A percentile compares a stretch with the other conserved stretches of the same genome.
phyloP scores from a whole-genome alignment of 2,797 vertebrate genomes.

The Amblyraja radiata region DNA sequence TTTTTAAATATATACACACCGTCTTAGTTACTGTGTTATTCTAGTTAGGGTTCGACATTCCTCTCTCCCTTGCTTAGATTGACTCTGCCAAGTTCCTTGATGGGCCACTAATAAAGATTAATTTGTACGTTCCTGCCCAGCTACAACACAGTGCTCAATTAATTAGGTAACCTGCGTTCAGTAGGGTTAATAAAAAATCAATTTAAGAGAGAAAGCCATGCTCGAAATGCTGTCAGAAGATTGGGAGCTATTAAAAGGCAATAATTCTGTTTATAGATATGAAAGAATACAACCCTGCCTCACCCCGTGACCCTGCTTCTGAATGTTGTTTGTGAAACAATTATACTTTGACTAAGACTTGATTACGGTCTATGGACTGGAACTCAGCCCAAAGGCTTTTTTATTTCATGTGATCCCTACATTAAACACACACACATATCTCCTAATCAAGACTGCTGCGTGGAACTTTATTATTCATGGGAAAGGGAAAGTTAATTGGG shows the following conservation, averaged over 20 bases:
- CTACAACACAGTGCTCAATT: not conserved
- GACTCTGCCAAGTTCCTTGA: not conserved
- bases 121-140: not conserved
- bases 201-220: not conserved
- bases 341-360: conserved; percentile 45
- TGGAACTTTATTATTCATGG: conserved; percentile 32
- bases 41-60: conserved; percentile 19
- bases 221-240: conserved; percentile 5
- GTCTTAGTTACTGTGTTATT: conserved; percentile 10
- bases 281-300: conserved; percentile 24
- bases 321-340: conserved; percentile 40
- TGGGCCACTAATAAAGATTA: conserved; percentile 36
- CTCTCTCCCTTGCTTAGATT: not conserved
- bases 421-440: conserved; percentile 39
- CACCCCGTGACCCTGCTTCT: conserved; percentile 33
- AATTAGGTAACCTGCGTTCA: conserved; percentile 10
- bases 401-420: conserved; percentile 31
- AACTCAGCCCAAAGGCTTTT: conserved; percentile 35
- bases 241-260: conserved; percentile 15
- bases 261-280: conserved; percentile 36
- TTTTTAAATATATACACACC: not conserved
- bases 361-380: conserved; percentile 45
- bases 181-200: conserved; percentile 27
- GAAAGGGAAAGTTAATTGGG: conserved; percentile 42
- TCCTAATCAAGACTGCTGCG: conserved; percentile 31